Evolutionary conservation across 2,888 invertebrate genomes (phyloP).

Genomic region (Andrena flavipes): DNA sequence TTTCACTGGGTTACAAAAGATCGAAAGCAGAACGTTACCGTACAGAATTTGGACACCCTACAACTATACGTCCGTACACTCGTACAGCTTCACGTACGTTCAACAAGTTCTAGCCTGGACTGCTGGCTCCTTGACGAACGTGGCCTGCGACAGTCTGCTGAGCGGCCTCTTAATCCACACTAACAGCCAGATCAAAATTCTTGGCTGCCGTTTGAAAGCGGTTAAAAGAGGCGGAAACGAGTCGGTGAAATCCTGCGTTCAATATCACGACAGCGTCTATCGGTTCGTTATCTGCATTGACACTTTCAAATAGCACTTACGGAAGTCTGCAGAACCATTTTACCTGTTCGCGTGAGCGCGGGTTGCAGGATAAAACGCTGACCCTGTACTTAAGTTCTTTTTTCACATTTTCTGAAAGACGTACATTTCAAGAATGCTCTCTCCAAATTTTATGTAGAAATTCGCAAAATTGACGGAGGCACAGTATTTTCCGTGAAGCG

Average conservation of each 20-base stretch:
- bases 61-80: not conserved
- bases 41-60: slow-evolving; percentile 57
- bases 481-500: too few species aligned
- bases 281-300: slow-evolving; percentile 19
- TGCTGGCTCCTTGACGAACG: slow-evolving; percentile 13
- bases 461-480: too few species aligned
- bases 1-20: not conserved
- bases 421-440: too few species aligned
- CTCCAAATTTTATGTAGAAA: too few species aligned
- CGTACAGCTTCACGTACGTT: slow-evolving; percentile 14
- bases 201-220: slow-evolving; percentile 44
- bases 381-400: too few species aligned
- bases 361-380: too few species aligned
- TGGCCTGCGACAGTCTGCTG: slow-evolving; percentile 52
- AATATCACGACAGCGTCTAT: slow-evolving; percentile 43
- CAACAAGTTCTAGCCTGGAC: slow-evolving; percentile 36
- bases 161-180: slow-evolving; percentile 47
- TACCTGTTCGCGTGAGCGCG: too few species aligned
- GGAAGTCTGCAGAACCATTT: too few species aligned
- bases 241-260: slow-evolving; percentile 9
- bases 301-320: too few species aligned
- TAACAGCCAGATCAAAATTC: slow-evolving; percentile 52
- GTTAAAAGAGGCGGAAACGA: not conserved
- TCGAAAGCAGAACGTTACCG: slow-evolving; percentile 10
- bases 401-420: too few species aligned